Conservation (phyloP, 2,797 vertebrate genomes). For the Notamacropus eugenii region DNA sequence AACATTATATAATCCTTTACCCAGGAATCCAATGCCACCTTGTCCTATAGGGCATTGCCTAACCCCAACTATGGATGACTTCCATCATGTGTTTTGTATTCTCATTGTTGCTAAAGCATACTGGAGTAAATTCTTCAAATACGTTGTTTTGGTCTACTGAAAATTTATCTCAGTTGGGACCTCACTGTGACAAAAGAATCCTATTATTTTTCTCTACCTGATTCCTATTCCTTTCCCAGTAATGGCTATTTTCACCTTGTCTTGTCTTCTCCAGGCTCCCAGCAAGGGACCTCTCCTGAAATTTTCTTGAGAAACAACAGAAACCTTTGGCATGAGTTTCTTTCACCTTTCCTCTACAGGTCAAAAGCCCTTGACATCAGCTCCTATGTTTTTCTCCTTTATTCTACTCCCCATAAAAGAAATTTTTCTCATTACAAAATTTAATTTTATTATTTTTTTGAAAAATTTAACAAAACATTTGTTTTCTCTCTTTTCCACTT, state of each 20-base stretch:
- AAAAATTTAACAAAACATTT: background rate
- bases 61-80: background rate
- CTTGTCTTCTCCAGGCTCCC: background rate
- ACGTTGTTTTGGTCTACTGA: background rate
- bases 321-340: background rate
- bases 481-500: background rate
- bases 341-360: background rate
- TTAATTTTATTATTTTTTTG: background rate
- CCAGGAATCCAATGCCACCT: background rate
- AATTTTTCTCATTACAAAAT: background rate
- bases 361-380: background rate
- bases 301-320: background rate
- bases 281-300: background rate
- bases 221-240: background rate
- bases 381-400: background rate
- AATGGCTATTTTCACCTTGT: background rate
- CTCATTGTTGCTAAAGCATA: background rate
- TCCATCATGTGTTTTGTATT: background rate
- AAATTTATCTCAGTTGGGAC: background rate
- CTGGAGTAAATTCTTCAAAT: background rate
- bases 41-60: background rate
- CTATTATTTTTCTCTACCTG: background rate
- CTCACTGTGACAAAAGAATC: background rate
- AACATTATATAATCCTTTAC: background rate
- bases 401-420: background rate